Evolutionary conservation across 1,140 invertebrate genomes (phyloP), one percentile per base, ranked within the genome.

Genomic region (Armadillidium nasatum): DNA sequence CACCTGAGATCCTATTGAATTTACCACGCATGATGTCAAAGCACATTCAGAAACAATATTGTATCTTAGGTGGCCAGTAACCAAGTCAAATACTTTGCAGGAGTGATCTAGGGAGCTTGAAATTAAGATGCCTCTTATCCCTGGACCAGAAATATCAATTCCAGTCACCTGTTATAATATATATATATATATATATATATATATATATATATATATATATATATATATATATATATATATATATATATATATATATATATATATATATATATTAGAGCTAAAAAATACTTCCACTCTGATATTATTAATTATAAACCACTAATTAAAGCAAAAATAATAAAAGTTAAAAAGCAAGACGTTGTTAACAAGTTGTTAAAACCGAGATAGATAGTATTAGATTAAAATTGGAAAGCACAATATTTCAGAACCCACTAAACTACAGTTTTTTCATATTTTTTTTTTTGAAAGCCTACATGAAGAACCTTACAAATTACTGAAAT

Each of bases 61-160:
- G 46, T 78, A 75, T 50, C 74, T 19, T 15, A 43, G 13, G 22
- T 71, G 73, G 4, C 77, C 77, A 45, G 77, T 78, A 19, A 78
- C 50, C 33, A 78, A 22, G 50, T 78, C 77, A 74, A 78, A 78
- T 43, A 78, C 73, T 45, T 71, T 60, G 46, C 72, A 72, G n/a
- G 77, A 74, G 50, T 72, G 77, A 67, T 78, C 77, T 43, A 78
- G n/a, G 10, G 77, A 78, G 7, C 68, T 74, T 15, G 77, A 75
- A 33, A 78, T 54, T 0, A 78, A 54, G 73, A 78, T 71, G 10
- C 77, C 77, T 72, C 60, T 50, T 23, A 75, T 75, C 22, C 77
- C 77, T 45, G 19, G 33, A 6, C 33, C 60, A 19, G 73, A 66
- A n/a, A 78, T 74, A 7, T 44, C 33, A 54, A 78, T 50, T 21